These are phyloP conservation scores for Temnothorax unifasciatus DNA, from an alignment of 2,888 invertebrate species.

Conservation along the genomic window DNA sequence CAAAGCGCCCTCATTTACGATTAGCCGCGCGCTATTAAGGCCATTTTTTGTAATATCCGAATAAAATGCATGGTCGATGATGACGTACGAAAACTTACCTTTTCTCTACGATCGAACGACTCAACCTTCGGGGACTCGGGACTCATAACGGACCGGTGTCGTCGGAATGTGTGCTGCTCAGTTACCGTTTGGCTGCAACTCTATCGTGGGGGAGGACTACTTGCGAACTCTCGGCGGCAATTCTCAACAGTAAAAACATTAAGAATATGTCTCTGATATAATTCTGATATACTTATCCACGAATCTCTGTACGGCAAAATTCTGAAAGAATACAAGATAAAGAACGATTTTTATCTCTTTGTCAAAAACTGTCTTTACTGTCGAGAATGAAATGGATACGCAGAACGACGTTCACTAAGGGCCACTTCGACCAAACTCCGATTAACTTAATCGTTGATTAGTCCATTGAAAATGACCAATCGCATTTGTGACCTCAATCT, in stretches of 20 bases:
- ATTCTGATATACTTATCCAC: not conserved
- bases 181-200: constrained; percentile 18
- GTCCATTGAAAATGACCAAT: no score
- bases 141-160: constrained; percentile 2
- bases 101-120: constrained; percentile 48
- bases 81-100: constrained; percentile 63
- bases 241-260: constrained; percentile 10
- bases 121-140: constrained; percentile 20
- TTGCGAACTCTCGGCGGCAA: constrained; percentile 14
- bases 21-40: constrained; percentile 81
- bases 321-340: not conserved
- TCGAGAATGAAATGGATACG: constrained; percentile 18
- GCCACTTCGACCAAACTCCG: no score
- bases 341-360: not conserved
- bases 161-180: constrained; percentile 10
- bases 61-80: constrained; percentile 83
- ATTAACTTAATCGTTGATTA: no score
- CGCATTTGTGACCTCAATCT: no score
- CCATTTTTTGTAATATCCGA: constrained; percentile 84
- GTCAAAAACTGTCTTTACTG: not conserved
- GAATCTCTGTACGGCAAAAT: not conserved
- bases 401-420: not conserved
- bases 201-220: not conserved
- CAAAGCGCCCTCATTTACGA: constrained; percentile 72
- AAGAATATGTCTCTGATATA: not conserved